phyloP scores from a whole-genome alignment of 2,113 vertebrate species.

The Corvus moneduloides region DNA sequence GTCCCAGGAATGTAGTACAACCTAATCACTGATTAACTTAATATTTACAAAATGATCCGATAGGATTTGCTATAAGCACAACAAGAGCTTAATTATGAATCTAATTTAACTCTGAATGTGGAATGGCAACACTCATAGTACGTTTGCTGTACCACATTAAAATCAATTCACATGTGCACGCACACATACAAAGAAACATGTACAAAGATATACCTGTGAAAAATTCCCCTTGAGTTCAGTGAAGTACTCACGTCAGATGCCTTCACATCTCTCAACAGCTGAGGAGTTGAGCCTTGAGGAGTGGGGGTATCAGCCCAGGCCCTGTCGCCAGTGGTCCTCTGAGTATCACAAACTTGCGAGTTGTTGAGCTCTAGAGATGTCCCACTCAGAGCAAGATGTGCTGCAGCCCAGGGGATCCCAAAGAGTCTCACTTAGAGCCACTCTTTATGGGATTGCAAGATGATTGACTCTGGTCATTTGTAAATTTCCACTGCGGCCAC shows the following conservation, averaged over 20 bases:
- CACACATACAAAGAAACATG: neutral
- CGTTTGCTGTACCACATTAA: accelerated
- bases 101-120: neutral
- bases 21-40: neutral
- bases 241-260: neutral
- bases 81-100: neutral
- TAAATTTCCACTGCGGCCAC: neutral
- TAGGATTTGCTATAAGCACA: neutral
- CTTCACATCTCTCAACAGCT: neutral
- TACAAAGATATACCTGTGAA: neutral
- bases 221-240: neutral
- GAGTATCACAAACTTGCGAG: neutral
- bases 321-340: neutral
- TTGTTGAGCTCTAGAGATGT: neutral
- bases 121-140: neutral
- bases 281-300: neutral
- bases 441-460: neutral
- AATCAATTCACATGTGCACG: neutral
- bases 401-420: neutral
- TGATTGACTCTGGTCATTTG: neutral
- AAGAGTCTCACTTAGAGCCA: neutral
- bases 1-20: neutral
- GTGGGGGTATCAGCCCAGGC: neutral
- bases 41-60: neutral
- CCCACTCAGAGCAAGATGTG: neutral